Evolutionary conservation across 2,797 vertebrate genomes (phyloP).

Genomic region (Hyperoplus immaculatus): DNA sequence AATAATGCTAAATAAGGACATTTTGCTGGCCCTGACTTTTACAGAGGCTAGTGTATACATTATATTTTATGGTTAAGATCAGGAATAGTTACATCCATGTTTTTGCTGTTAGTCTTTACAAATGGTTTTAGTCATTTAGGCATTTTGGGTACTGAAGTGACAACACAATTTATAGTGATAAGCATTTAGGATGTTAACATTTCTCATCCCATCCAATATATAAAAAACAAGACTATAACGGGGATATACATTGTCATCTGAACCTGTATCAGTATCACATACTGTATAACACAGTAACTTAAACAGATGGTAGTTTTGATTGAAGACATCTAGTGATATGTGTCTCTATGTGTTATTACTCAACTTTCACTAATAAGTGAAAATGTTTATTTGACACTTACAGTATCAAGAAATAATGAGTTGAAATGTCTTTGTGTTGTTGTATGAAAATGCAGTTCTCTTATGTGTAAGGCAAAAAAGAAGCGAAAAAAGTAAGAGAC

Average conservation of each 20-base stretch:
- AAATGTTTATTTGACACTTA: background rate
- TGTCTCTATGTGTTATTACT: background rate
- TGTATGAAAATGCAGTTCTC: background rate
- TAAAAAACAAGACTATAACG: background rate
- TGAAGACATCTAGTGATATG: background rate
- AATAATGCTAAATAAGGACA: background rate
- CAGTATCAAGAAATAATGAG: background rate
- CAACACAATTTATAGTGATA: background rate
- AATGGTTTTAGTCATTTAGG: background rate
- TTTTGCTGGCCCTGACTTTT: background rate
- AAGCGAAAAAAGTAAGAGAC: background rate
- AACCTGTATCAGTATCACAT: too few relatives aligned
- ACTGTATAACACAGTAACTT: too few relatives aligned
- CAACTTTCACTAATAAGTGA: too few relatives aligned
- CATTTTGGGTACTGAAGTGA: background rate
- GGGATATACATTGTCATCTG: background rate
- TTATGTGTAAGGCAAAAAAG: background rate
- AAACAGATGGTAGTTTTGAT: background rate
- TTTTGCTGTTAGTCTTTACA: background rate
- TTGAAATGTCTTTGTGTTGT: background rate
- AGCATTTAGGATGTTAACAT: background rate
- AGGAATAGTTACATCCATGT: background rate
- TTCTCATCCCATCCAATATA: background rate
- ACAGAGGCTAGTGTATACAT: background rate
- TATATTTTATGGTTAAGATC: background rate